These are phyloP conservation scores for Procambarus clarkii DNA, from an alignment of 1,140 invertebrate genomes.

Conservation along the genomic window DNA sequence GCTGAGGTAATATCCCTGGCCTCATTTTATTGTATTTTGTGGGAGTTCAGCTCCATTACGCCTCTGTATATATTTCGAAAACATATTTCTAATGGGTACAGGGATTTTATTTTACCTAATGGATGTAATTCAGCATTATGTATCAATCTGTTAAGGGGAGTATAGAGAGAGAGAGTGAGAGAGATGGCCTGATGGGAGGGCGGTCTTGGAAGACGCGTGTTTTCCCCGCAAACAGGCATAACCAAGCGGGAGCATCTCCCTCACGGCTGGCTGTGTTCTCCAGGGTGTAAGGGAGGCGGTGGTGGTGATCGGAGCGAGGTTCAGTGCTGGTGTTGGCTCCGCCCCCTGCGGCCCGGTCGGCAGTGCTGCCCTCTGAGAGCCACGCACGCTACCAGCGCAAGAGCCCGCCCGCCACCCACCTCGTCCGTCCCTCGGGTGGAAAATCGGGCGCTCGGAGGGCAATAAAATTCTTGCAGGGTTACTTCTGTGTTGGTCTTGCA, in stretches of 20 bases:
- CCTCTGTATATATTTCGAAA: conserved; percentile 54
- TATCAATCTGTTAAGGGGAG: conserved; percentile 1
- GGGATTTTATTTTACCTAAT: conserved; percentile 52
- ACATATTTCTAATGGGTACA: conserved; percentile 52
- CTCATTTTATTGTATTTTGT: conserved; percentile 65
- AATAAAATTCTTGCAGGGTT: conserved; percentile 73
- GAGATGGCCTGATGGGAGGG: background rate
- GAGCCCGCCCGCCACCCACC: conserved; percentile 68
- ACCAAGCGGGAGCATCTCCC: conserved; percentile 45
- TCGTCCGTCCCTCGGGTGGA: conserved; percentile 72
- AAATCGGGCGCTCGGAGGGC: conserved; percentile 72
- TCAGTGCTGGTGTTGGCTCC: conserved; percentile 38
- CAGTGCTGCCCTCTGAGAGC: conserved; percentile 63
- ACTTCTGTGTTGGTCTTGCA: conserved; percentile 72
- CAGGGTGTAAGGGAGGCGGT: background rate
- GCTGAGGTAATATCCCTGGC: conserved; percentile 63
- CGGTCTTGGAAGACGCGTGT: conserved; percentile 1
- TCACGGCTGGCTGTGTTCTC: conserved; percentile 45
- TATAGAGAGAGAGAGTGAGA: background rate
- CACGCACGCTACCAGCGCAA: conserved; percentile 69
- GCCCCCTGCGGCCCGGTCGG: conserved; percentile 55
- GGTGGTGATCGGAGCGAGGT: conserved; percentile 17
- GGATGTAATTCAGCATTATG: conserved; percentile 48
- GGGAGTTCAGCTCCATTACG: conserved; percentile 56
- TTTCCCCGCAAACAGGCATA: conserved; percentile 37